Evolutionary conservation across 2,113 vertebrate species (phyloP).

Genomic region (Podiceps cristatus): DNA sequence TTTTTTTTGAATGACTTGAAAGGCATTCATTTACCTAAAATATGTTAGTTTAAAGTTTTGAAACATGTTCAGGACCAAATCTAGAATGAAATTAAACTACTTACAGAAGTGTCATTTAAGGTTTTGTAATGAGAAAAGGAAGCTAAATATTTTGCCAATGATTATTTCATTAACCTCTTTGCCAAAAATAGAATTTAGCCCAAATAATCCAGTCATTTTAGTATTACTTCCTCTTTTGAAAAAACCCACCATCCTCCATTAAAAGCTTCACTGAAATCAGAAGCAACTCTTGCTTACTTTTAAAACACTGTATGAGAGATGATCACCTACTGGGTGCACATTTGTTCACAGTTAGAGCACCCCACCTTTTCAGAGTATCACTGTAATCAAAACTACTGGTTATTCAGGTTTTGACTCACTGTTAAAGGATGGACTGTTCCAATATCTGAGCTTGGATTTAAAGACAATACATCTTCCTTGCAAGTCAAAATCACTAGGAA

Average conservation of each 20-base stretch:
- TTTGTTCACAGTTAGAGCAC: not conserved
- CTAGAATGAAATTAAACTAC: not conserved
- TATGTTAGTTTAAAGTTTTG: not conserved
- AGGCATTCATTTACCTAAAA: not conserved
- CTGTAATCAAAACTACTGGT: constrained; percentile 47
- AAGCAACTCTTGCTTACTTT: not conserved
- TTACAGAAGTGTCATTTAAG: not conserved
- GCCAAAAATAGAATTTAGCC: constrained; percentile 10
- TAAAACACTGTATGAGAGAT: not conserved
- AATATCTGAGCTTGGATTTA: not conserved
- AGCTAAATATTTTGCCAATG: not conserved
- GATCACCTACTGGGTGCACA: not conserved
- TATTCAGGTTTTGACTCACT: constrained; percentile 46
- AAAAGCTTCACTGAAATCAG: not conserved
- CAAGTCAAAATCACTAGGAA: not conserved
- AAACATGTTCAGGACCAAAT: not conserved
- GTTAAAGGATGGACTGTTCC: not conserved
- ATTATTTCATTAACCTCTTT: constrained; percentile 31
- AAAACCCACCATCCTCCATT: not conserved
- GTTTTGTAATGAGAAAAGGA: not conserved
- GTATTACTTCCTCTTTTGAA: constrained; percentile 18
- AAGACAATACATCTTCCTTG: not conserved
- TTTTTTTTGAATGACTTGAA: not conserved
- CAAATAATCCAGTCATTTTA: not conserved
- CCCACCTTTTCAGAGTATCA: not conserved